A percentile compares a stretch with the other conserved stretches of the same genome.
These are phyloP conservation scores for Clamator glandarius DNA, from an alignment of 2,797 vertebrate species.

Conservation along the genomic window DNA sequence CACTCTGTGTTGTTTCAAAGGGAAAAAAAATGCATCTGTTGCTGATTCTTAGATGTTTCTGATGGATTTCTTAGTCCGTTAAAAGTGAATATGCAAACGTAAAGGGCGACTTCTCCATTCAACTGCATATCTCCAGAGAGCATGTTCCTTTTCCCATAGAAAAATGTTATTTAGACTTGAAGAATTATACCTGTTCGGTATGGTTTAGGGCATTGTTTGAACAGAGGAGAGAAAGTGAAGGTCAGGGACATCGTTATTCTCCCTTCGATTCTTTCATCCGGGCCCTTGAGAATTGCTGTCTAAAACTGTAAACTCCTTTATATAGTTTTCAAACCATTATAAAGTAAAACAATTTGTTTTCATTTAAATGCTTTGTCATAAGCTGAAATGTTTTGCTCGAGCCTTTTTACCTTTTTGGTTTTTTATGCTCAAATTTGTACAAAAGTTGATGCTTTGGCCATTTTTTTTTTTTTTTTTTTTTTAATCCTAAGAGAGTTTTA, in stretches of 20 bases:
- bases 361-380: not conserved
- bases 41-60: not conserved
- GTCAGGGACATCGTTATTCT: too few species aligned
- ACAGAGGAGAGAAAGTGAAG: not conserved
- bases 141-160: not conserved
- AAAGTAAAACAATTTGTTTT: not conserved
- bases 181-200: not conserved
- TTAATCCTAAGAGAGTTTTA: not conserved
- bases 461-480: not conserved
- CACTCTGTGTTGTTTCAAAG: not conserved
- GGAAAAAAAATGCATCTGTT: not conserved
- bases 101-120: not conserved
- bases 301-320: not conserved
- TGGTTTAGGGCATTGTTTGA: not conserved
- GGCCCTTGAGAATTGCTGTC: not conserved
- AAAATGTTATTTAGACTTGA: not conserved
- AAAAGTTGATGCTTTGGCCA: too few species aligned
- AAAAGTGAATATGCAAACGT: not conserved
- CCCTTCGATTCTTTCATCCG: not conserved
- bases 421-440: not conserved
- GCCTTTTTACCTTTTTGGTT: not conserved
- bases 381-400: not conserved
- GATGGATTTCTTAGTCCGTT: not conserved
- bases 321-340: not conserved
- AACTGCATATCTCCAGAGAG: accelerated